Evolutionary conservation across 2,888 invertebrate species (phyloP).

Genomic region (Noctua comes): DNA sequence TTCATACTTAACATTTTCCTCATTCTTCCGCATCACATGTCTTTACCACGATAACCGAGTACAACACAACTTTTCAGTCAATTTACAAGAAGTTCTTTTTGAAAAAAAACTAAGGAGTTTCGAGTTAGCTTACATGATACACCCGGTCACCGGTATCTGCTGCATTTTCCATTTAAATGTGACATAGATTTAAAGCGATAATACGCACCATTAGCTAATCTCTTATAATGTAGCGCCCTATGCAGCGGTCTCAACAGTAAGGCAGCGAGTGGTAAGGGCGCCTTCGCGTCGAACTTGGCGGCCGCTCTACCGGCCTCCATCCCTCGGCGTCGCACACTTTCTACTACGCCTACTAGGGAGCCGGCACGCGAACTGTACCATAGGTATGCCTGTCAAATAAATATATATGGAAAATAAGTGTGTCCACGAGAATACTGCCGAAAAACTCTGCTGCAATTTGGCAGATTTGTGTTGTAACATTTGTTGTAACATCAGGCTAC

Average conservation of each 20-base stretch:
- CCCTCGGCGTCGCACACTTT: conserved; percentile 94
- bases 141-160: background rate
- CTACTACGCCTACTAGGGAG: conserved; percentile 95
- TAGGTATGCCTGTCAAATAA: conserved; percentile 88
- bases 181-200: background rate
- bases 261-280: conserved; percentile 94
- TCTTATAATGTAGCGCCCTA: conserved; percentile 95
- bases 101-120: too few relatives aligned
- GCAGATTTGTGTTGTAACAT: too few relatives aligned
- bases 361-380: conserved; percentile 92
- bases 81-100: too few relatives aligned
- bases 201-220: conserved; percentile 51
- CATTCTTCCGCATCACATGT: too few relatives aligned
- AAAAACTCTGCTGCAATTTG: too few relatives aligned
- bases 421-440: too few relatives aligned
- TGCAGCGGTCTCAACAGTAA: conserved; percentile 97
- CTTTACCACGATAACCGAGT: too few relatives aligned
- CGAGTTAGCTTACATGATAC: background rate
- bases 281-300: conserved; percentile 90
- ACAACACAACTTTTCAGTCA: too few relatives aligned
- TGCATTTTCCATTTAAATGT: background rate
- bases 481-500: too few relatives aligned
- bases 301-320: conserved; percentile 91
- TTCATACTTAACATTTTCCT: too few relatives aligned
- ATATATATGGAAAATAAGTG: background rate